phyloP scores from a whole-genome alignment of 2,888 invertebrate genomes.

The Buathra laborator region DNA sequence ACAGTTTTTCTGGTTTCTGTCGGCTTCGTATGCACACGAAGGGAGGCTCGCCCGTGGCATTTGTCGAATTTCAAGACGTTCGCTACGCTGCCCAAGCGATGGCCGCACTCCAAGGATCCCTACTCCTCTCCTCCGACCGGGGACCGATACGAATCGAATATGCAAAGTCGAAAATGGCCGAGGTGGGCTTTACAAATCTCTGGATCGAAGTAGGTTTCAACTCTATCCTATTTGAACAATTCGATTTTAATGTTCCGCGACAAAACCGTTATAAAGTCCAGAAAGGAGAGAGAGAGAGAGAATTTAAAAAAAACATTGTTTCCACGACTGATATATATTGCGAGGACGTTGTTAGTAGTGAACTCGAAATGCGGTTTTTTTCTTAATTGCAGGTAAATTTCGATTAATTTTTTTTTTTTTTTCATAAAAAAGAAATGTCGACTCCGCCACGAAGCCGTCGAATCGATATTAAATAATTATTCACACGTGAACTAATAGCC shows the following conservation, averaged over 20 bases:
- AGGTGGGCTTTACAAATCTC: conserved; percentile 87
- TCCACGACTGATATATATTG: background rate
- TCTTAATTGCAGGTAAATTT: background rate
- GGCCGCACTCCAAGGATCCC: conserved; percentile 97
- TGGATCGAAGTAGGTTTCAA: conserved; percentile 87
- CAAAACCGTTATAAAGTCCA: background rate
- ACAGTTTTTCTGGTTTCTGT: conserved; percentile 99
- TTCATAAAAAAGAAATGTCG: conserved; percentile 9
- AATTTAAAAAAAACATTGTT: background rate
- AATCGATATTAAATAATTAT: conserved; percentile 15
- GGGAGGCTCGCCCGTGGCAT: conserved; percentile 97
- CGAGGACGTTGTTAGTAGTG: background rate
- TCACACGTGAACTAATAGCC: conserved; percentile 2
- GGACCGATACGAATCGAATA: conserved; percentile 99
- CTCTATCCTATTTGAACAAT: conserved; percentile 56
- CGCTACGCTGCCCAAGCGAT: conserved; percentile 96
- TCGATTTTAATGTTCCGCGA: conserved; percentile 65
- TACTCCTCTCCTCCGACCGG: conserved; percentile 97
- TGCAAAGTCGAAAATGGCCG: conserved; percentile 99
- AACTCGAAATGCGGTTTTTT: conserved; percentile 3
- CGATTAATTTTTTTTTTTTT: conserved; percentile 3
- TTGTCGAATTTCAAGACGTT: conserved; percentile 98
- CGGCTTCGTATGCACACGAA: conserved; percentile 98
- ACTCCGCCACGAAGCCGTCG: conserved; percentile 21
- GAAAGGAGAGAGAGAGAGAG: background rate